phyloP scores from a whole-genome alignment of 2,888 invertebrate genomes.

The Scaptomyza flava region DNA sequence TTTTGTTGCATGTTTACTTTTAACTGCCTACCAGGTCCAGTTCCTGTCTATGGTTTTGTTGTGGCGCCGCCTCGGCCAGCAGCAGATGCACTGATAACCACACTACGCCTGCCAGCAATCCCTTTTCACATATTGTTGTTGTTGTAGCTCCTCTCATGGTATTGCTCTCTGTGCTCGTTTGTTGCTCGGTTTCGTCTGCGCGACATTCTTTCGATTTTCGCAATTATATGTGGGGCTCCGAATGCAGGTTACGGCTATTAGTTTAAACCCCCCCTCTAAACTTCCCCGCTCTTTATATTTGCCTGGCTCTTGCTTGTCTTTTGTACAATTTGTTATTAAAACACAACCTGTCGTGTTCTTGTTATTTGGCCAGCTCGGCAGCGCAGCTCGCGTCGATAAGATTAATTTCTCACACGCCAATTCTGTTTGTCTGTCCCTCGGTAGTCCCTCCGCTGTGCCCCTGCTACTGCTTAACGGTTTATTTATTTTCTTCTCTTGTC shows the following conservation, averaged over 20 bases:
- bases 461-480: constrained; percentile 18
- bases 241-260: constrained; percentile 19
- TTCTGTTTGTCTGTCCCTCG: constrained; percentile 18
- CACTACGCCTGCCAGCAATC: neutral
- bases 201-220: constrained; percentile 38
- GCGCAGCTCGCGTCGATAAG: constrained; percentile 56
- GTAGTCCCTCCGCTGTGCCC: neutral
- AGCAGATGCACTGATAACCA: constrained; percentile 3
- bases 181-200: constrained; percentile 50
- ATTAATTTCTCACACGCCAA: constrained; percentile 61
- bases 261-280: neutral
- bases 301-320: constrained; percentile 23
- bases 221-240: constrained; percentile 51
- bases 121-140: neutral
- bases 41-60: neutral
- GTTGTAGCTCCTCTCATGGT: neutral
- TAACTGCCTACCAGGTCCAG: neutral
- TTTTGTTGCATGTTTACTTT: neutral
- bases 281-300: neutral
- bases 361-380: constrained; percentile 57
- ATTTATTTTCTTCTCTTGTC: constrained; percentile 4
- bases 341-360: constrained; percentile 53
- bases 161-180: constrained; percentile 24
- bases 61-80: neutral
- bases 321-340: constrained; percentile 67